These are phyloP conservation scores for Lutjanus campechanus DNA, from an alignment of 2,797 vertebrate species.

Conservation along the genomic window DNA sequence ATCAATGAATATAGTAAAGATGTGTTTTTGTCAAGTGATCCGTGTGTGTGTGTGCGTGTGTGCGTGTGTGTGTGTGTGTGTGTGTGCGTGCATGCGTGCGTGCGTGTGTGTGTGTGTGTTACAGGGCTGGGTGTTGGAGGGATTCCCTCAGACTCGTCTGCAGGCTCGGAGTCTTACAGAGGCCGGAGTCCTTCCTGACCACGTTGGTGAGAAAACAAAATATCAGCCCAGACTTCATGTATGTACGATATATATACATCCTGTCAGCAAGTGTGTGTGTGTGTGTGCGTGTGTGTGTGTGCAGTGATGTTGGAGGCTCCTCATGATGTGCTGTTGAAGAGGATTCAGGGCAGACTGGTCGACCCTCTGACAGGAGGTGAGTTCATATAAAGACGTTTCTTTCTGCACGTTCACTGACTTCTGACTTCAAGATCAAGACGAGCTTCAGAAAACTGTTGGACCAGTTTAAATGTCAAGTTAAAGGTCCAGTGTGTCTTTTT, in stretches of 20 bases:
- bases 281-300: conserved; percentile 38
- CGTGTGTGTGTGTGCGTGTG: too few relatives aligned
- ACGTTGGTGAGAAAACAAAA: conserved; percentile 89
- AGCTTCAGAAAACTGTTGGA: too few relatives aligned
- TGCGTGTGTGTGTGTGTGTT: conserved; percentile 44
- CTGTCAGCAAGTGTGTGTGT: background rate
- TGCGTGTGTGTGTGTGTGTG: background rate
- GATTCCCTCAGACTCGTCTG: conserved; percentile 88
- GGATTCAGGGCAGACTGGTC: conserved; percentile 88
- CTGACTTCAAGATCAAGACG: too few relatives aligned
- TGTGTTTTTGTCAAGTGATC: too few relatives aligned
- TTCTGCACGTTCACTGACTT: too few relatives aligned
- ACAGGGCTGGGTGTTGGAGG: conserved; percentile 95
- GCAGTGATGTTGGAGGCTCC: conserved; percentile 91
- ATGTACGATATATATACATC: background rate
- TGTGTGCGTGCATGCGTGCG: conserved; percentile 31
- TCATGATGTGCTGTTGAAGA: conserved; percentile 89
- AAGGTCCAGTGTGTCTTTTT: too few relatives aligned
- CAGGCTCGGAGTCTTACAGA: conserved; percentile 89
- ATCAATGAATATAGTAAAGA: too few relatives aligned
- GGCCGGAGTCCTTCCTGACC: conserved; percentile 86
- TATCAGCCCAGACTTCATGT: background rate
- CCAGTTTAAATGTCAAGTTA: too few relatives aligned
- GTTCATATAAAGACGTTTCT: background rate
- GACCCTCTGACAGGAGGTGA: conserved; percentile 91